phyloP scores from a whole-genome alignment of 2,888 invertebrate species.

The Agrotis ipsilon region DNA sequence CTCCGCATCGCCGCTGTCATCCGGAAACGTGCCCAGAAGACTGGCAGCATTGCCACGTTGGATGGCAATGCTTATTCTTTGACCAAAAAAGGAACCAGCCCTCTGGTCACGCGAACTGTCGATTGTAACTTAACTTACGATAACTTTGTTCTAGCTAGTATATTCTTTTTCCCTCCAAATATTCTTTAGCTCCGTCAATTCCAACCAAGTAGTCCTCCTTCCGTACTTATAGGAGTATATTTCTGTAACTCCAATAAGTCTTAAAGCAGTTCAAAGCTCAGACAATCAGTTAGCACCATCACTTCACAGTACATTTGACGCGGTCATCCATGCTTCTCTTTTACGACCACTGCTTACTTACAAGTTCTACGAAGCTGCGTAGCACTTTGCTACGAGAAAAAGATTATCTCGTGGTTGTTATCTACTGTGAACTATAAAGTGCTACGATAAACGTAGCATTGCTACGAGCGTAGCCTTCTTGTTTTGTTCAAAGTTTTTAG shows the following conservation, averaged over 20 bases:
- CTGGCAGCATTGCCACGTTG: too few relatives aligned
- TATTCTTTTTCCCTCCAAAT: too few relatives aligned
- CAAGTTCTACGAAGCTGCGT: slow-evolving; percentile 30
- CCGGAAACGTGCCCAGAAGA: too few relatives aligned
- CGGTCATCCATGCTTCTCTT: slow-evolving; percentile 7
- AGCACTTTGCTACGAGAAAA: slow-evolving; percentile 27
- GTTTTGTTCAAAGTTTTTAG: neutral
- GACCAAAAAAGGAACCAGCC: too few relatives aligned
- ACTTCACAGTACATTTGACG: slow-evolving; percentile 10
- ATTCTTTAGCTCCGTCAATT: too few relatives aligned
- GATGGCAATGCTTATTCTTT: too few relatives aligned
- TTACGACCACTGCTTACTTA: slow-evolving; percentile 30
- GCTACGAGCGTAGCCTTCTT: neutral
- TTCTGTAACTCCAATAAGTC: neutral
- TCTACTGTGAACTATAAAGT: neutral
- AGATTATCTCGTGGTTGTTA: neutral
- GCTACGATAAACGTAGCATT: neutral
- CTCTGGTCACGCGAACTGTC: too few relatives aligned
- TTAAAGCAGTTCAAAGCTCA: slow-evolving; percentile 25
- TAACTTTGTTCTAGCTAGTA: too few relatives aligned
- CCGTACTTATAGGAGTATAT: neutral
- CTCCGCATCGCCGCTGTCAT: too few relatives aligned
- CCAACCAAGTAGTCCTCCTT: too few relatives aligned
- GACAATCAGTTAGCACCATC: slow-evolving; percentile 39
- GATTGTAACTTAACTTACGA: too few relatives aligned